Evolutionary conservation across 2,113 vertebrate genomes (phyloP).

Genomic region (Arizona elegans): DNA sequence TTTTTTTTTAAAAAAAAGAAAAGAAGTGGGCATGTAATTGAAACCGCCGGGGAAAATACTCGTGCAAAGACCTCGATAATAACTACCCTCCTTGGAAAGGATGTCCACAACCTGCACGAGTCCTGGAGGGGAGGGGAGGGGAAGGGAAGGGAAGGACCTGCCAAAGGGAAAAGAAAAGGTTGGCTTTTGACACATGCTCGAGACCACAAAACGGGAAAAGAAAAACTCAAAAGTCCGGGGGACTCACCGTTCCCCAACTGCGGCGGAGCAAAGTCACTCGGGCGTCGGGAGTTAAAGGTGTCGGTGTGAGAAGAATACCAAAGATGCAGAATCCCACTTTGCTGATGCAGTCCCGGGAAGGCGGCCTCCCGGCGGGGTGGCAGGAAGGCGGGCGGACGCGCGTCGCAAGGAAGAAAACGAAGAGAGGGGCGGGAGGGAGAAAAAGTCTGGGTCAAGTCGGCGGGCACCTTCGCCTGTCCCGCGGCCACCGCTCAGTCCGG

Average conservation of each 20-base stretch:
- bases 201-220: constrained; percentile 18
- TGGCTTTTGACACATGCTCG: constrained; percentile 4
- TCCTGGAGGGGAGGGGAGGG: not conserved
- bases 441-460: not conserved
- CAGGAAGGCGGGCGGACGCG: not conserved
- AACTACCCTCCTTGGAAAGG: not conserved
- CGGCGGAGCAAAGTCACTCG: constrained; percentile 34
- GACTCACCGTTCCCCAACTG: constrained; percentile 66
- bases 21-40: not conserved
- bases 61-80: constrained; percentile 8
- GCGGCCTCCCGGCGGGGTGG: not conserved
- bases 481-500: not conserved
- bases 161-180: not conserved
- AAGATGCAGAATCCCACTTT: constrained; percentile 62
- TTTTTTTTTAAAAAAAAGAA: not conserved
- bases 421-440: fast-evolving
- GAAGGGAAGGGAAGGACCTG: not conserved
- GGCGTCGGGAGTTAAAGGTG: not conserved
- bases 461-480: not conserved
- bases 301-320: constrained; percentile 32
- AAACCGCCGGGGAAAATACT: constrained; percentile 50
- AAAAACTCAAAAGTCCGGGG: not conserved
- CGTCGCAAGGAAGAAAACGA: not conserved
- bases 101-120: not conserved
- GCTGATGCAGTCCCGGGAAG: not conserved